Percentiles rank a stretch among this genome's conserved stretches.
phyloP scores from a whole-genome alignment of 2,113 vertebrate genomes.

The Eonycteris spelaea region DNA sequence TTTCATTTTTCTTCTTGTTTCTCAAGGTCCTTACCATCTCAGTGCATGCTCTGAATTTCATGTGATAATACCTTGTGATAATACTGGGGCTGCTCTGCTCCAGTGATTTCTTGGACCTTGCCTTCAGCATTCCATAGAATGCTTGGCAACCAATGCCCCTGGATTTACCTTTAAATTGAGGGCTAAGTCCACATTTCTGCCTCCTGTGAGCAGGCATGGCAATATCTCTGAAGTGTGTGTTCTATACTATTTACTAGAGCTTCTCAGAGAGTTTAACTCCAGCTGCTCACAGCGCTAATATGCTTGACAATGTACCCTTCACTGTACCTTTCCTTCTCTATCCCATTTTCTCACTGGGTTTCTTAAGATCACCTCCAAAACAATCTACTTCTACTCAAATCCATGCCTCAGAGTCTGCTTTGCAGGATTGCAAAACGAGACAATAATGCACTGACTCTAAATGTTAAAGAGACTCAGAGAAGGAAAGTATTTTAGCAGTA shows the following conservation, averaged over 20 bases:
- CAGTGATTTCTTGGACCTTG: background rate
- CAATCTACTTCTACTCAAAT: background rate
- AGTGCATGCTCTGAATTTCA: background rate
- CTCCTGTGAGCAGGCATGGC: rapidly evolving
- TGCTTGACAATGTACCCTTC: background rate
- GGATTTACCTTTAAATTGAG: background rate
- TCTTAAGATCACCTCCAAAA: background rate
- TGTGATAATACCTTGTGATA: background rate
- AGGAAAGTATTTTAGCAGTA: background rate
- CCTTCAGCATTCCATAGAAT: background rate
- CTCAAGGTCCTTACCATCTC: background rate
- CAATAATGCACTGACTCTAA: background rate
- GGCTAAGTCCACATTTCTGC: background rate
- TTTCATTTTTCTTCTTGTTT: background rate
- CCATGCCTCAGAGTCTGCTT: background rate
- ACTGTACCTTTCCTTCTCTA: background rate
- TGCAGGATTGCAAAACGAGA: background rate
- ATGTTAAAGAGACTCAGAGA: background rate
- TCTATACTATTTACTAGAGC: background rate
- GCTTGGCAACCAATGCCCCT: background rate
- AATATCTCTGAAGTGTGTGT: background rate
- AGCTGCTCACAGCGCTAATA: background rate
- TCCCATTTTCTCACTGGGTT: background rate
- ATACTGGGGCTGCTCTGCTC: background rate
- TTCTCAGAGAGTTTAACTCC: background rate